Base-by-base conservation (phyloP, 1,140 invertebrate species). In the Drosophila tani region DNA sequence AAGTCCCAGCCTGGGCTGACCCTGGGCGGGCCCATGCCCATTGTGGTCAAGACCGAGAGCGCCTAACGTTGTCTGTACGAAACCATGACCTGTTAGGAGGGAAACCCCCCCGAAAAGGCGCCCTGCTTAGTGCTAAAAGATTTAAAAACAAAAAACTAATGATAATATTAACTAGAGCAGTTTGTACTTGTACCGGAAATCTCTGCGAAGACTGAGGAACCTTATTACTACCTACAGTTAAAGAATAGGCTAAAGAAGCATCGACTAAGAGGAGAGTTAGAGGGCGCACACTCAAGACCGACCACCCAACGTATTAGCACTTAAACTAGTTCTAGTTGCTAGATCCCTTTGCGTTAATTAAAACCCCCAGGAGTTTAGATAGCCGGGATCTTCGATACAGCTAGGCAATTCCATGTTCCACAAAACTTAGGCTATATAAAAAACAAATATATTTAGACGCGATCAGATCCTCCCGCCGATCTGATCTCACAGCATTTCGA, bases 141-240 rank as follows among this genome's bases (percentile, higher is more conserved):
- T 4, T 12, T 4, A 40, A 57, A 38, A 38, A 27, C 11, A 19
- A 7, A 29, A 29, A 7, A 29, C 27, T 32, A 55, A 55, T 6
- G 35, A 24, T 50, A 15, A 58, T 15, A 55, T 74, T 50, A 69
- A 79, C 79, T 69, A 83, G 67, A 87, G 51, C 81, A 82, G 71
- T 64, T 74, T 74, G 78, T 81, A 84, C 70, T 65, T 70, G 75
- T 82, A 88, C 75, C 81, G 79, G 76, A 90, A 92, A 92, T 92
- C 91, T 92, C 90, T 92, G 91, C 90, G 65, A 92, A 92, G 91
- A 92, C 91, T 92, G 91, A 92, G 70, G 91, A 91, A 91, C 84
- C 85, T 91, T 85, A 80, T 79, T 91, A 90, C 85, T 90, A 90
- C 85, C 85, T 90, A 90, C 79, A 90, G 66, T 85, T 81, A 60